phyloP scores from a whole-genome alignment of 2,113 vertebrate genomes.

The Apus apus region DNA sequence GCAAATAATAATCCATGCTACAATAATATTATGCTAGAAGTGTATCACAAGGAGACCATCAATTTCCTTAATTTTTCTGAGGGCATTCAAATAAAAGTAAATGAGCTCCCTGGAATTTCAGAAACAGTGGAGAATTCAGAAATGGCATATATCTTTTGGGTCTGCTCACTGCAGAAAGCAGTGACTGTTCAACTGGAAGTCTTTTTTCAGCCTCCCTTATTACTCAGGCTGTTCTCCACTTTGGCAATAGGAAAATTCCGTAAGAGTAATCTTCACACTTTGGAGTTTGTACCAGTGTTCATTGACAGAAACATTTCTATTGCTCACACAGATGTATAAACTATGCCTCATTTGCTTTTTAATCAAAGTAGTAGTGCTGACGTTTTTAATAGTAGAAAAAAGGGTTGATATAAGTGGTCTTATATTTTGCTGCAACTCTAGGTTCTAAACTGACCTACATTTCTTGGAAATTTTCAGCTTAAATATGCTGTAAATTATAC shows the following conservation, averaged over 20 bases:
- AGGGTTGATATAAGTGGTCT: not conserved
- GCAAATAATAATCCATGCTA: not conserved
- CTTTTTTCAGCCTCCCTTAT: not conserved
- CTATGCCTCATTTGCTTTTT: slow-evolving; percentile 29
- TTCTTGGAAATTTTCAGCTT: slow-evolving; percentile 4
- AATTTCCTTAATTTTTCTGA: not conserved
- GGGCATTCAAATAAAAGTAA: not conserved
- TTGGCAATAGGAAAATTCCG: not conserved
- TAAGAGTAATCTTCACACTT: not conserved
- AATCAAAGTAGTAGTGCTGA: slow-evolving; percentile 13
- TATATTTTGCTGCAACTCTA: not conserved
- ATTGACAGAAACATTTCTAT: not conserved
- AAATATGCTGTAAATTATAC: not conserved
- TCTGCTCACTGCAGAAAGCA: not conserved
- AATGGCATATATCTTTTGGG: not conserved
- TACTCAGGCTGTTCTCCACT: not conserved
- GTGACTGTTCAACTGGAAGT: not conserved
- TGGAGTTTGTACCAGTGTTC: not conserved
- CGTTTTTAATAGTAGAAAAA: slow-evolving; percentile 1
- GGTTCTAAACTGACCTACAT: slow-evolving; percentile 22
- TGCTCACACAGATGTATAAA: not conserved
- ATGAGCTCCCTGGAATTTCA: not conserved
- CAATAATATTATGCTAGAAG: not conserved
- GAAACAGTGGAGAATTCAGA: not conserved
- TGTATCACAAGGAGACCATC: not conserved